Conservation (phyloP, 2,113 vertebrate genomes). For the Tympanuchus pallidicinctus region DNA sequence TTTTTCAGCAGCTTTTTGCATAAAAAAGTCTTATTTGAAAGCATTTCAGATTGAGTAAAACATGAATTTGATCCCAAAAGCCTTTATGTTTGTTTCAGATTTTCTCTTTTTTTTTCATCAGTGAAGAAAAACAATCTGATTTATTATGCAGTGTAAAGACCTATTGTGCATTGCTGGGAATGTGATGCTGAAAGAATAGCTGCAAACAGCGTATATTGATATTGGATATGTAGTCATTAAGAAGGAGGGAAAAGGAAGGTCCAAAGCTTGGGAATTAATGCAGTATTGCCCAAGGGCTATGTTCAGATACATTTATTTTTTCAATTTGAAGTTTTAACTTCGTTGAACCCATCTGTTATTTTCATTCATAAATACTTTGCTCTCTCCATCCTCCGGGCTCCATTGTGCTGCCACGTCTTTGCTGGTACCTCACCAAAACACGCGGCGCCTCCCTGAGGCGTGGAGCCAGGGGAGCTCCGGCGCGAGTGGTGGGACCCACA, state of each 20-base stretch:
- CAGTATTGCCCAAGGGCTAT: conserved; percentile 13
- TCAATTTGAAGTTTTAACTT: conserved; percentile 26
- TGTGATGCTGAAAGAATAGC: neutral
- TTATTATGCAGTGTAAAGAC: neutral
- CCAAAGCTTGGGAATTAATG: conserved; percentile 25
- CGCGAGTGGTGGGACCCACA: neutral
- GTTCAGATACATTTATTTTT: conserved; percentile 1
- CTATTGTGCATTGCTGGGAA: neutral
- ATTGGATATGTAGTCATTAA: neutral
- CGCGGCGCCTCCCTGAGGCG: accelerated
- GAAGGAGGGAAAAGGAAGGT: conserved; percentile 27
- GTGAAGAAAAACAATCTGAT: neutral
- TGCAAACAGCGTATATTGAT: neutral
- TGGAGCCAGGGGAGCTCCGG: neutral
- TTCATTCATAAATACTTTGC: neutral
- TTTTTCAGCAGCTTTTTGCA: neutral
- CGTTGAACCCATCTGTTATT: neutral
- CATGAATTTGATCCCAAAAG: neutral
- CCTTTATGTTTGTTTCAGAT: neutral
- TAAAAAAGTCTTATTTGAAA: neutral
- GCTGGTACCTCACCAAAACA: neutral
- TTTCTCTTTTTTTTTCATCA: neutral
- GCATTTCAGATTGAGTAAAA: neutral
- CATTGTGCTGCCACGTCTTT: neutral
- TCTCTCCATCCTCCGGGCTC: neutral